phyloP scores from a whole-genome alignment of 2,888 invertebrate species.

The Seladonia tumulorum region DNA sequence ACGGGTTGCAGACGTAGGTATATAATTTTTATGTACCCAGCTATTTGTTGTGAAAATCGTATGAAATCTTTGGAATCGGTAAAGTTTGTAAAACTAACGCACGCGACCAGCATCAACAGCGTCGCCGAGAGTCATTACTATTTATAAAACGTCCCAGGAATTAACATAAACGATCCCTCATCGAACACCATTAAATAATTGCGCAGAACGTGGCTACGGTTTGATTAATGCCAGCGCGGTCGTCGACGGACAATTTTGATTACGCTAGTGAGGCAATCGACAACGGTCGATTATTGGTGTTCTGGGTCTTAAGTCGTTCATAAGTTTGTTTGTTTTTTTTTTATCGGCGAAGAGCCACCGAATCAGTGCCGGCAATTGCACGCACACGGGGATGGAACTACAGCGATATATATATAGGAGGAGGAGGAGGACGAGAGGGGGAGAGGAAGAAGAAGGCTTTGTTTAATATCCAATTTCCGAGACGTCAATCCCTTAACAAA shows the following conservation, averaged over 20 bases:
- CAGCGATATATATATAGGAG: constrained; percentile 17
- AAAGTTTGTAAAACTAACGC: not conserved
- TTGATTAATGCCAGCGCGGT: constrained; percentile 44
- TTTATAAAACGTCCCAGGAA: constrained; percentile 50
- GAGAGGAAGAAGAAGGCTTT: constrained; percentile 65
- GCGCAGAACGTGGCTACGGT: constrained; percentile 42
- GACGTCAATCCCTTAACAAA: constrained; percentile 81
- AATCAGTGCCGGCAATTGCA: constrained; percentile 55
- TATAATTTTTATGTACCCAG: not conserved
- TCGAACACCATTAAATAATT: constrained; percentile 49
- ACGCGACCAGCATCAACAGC: not conserved
- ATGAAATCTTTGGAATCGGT: not conserved
- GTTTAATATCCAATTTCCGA: constrained; percentile 82
- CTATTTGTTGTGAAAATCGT: not conserved
- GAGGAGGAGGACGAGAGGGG: not conserved
- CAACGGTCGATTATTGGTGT: constrained; percentile 6
- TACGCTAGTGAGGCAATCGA: constrained; percentile 47
- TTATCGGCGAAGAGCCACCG: constrained; percentile 10
- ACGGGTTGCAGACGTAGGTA: too few species aligned
- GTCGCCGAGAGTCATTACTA: constrained; percentile 45
- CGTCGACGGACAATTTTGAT: constrained; percentile 48
- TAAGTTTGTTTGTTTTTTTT: not conserved
- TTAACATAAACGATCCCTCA: constrained; percentile 52
- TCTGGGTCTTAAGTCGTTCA: constrained; percentile 1
- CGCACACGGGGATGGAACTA: constrained; percentile 22